Base-by-base conservation (phyloP, 2,888 invertebrate genomes). In the Meloe dianella region DNA sequence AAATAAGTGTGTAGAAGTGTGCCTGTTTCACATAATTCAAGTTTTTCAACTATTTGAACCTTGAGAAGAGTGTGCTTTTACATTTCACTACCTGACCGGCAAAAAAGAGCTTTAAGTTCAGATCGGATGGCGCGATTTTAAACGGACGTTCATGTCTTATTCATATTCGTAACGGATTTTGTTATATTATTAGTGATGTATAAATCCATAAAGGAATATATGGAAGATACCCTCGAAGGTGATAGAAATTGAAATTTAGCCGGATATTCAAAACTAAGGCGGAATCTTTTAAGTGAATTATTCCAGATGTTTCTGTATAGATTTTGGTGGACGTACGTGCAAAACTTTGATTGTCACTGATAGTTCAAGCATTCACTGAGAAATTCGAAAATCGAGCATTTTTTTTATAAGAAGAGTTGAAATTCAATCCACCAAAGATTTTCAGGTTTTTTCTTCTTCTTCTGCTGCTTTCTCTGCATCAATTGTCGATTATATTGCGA, bases 111-210 rank as follows among this genome's bases (percentile, higher is more conserved):
- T 51, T 22, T 51, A 51, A 51, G 51, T 51, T 51, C 10, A 51
- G 51, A 51, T 51, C 51, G 51, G 22, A 51, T 51, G 51, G 51
- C 51, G 51, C 51, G 51, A 51, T 51, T 51, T 24, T 2, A 51
- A 51, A 51, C 51, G 51, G 51, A 51, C 51, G 51, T 47, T 20
- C 41, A 10, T 47, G 51, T 51, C 8, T 14, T 51, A 51, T 51
- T 51, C 51, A 51, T 51, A 51, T 51, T 51, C 51, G 51, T 51
- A 51, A 51, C 51, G 51, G 22, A 51, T 51, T 51, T 51, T 24
- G 24, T 51, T 51, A 24, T 47, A 47, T 20, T 47, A 22, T 22
- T 10, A 22, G 24, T 47, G 27, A 27, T 27, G 27, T 27, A 4
- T 27, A 27, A 4, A 5, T 38, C 0, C n/a, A 47, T 1, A 47